Conservation (phyloP, 2,888 invertebrate genomes). For the Antheraea assamensis region DNA sequence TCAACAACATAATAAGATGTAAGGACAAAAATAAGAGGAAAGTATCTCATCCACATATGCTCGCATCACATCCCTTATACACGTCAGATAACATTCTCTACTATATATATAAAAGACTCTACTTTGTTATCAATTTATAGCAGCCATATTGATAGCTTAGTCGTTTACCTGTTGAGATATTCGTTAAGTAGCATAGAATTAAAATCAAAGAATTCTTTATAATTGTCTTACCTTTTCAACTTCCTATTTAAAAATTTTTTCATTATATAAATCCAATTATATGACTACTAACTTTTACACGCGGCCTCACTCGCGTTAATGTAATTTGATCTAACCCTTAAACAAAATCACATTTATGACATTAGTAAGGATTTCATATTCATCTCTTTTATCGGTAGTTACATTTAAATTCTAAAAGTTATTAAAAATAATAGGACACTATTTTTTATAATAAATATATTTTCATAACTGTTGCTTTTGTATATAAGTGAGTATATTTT, state of each 20-base stretch:
- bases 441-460: no score
- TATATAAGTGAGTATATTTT: not conserved
- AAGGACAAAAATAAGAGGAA: constrained; percentile 58
- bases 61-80: constrained; percentile 57
- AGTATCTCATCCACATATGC: constrained; percentile 61
- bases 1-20: constrained; percentile 64
- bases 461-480: no score
- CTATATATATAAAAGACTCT: not conserved
- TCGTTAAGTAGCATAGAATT: not conserved
- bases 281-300: no score
- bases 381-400: not conserved
- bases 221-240: not conserved
- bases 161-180: not conserved
- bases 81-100: constrained; percentile 60
- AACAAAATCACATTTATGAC: no score
- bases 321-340: no score
- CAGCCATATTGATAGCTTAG: not conserved
- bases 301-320: no score
- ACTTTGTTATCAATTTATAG: not conserved
- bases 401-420: no score
- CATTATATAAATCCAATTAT: no score
- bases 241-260: no score
- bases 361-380: not conserved
- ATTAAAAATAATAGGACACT: no score
- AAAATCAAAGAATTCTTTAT: not conserved